Evolutionary conservation across 2,113 vertebrate species (phyloP).

Genomic region (Hippolais icterina): DNA sequence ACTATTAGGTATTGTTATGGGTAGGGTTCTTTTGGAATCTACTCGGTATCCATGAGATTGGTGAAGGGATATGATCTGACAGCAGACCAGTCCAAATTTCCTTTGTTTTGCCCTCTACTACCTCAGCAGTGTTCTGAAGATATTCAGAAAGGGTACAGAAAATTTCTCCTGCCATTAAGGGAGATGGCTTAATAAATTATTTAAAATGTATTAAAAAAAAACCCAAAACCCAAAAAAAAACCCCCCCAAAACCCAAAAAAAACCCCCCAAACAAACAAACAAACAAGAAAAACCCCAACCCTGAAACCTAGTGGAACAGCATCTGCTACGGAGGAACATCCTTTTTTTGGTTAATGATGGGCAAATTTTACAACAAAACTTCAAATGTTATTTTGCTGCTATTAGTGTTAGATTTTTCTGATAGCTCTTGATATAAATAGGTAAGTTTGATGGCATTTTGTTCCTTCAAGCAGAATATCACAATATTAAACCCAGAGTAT

Average conservation of each 20-base stretch:
- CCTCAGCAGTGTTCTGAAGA: neutral
- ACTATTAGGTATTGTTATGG: neutral
- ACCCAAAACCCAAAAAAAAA: no score
- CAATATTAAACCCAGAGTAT: neutral
- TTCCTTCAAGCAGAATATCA: neutral
- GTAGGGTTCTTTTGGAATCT: neutral
- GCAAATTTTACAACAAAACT: neutral
- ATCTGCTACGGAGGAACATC: neutral
- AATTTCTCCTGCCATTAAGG: neutral
- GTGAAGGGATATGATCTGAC: neutral
- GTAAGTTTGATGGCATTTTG: neutral
- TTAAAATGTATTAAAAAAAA: neutral
- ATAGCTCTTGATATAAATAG: neutral
- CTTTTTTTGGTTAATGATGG: neutral
- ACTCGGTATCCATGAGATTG: neutral
- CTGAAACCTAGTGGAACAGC: neutral
- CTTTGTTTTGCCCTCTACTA: neutral
- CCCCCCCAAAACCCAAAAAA: no score
- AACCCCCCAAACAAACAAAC: neutral
- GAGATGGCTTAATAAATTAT: neutral
- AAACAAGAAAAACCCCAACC: neutral
- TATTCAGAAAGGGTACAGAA: neutral
- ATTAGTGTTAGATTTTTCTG: neutral
- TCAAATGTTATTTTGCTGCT: neutral
- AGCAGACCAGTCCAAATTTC: neutral